Percentiles rank a stretch among this genome's conserved stretches.
phyloP scores from a whole-genome alignment of 2,113 vertebrate species.

The Dryoscopus gambensis region DNA sequence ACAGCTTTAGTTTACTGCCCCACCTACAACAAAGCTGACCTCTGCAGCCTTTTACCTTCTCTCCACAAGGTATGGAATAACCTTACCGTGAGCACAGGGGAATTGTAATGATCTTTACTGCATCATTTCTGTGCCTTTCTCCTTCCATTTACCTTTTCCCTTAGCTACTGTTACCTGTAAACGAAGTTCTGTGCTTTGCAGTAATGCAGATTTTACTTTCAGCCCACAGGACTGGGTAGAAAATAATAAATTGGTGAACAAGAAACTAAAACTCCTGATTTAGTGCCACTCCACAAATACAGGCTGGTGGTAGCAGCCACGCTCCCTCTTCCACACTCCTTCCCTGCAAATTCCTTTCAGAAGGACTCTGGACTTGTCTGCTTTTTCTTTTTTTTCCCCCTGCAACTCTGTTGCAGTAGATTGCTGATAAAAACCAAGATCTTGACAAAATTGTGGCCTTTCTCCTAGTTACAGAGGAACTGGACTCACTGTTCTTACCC shows the following conservation, averaged over 20 bases:
- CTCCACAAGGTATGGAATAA: neutral
- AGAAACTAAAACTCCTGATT: neutral
- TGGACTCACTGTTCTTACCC: neutral
- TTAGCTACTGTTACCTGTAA: neutral
- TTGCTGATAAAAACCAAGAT: neutral
- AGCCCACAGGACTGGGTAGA: neutral
- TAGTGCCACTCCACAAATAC: neutral
- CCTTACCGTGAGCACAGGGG: rapidly evolving
- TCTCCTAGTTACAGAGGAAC: neutral
- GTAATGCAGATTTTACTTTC: neutral
- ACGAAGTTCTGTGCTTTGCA: neutral
- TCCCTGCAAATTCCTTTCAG: neutral
- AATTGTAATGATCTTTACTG: neutral
- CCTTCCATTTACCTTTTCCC: neutral
- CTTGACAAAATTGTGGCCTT: neutral
- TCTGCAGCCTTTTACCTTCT: neutral
- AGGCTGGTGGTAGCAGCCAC: neutral
- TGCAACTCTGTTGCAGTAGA: neutral
- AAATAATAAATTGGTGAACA: neutral
- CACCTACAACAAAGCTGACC: neutral
- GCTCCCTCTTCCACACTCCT: neutral
- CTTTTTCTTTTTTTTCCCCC: neutral
- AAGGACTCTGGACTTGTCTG: neutral
- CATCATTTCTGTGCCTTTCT: neutral
- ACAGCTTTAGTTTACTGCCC: neutral